Percentiles rank a stretch among this genome's conserved stretches.
phyloP scores from a whole-genome alignment of 2,113 vertebrate species.

The Spea multiplicata region DNA sequence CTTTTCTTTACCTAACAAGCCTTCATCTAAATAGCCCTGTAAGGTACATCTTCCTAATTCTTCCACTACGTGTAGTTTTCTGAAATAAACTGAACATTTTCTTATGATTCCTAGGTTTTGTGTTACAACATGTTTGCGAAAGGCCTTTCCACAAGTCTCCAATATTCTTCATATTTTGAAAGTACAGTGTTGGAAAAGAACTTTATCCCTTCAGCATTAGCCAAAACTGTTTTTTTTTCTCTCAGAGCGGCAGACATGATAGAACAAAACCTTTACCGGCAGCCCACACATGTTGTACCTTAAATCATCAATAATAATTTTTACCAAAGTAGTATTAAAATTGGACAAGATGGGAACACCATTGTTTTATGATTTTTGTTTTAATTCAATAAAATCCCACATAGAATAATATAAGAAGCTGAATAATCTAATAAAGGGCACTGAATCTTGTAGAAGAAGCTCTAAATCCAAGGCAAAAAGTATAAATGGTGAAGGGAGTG shows the following conservation, averaged over 20 bases:
- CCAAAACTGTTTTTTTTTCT: slow-evolving; percentile 44
- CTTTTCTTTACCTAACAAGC: no score
- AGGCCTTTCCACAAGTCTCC: slow-evolving; percentile 15
- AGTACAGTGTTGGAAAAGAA: slow-evolving; percentile 38
- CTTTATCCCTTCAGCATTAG: slow-evolving; percentile 36
- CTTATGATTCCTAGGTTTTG: slow-evolving; percentile 36
- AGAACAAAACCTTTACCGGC: slow-evolving; percentile 52
- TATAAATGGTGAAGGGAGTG: no score
- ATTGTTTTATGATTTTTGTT: background rate
- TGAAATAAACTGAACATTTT: background rate
- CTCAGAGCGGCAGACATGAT: slow-evolving; percentile 48
- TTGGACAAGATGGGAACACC: slow-evolving; percentile 6
- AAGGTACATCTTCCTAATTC: no score
- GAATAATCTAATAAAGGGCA: no score
- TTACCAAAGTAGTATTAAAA: slow-evolving; percentile 12
- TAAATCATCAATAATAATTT: slow-evolving; percentile 60
- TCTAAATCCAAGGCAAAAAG: no score
- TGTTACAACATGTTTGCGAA: slow-evolving; percentile 40
- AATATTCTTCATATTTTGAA: slow-evolving; percentile 13
- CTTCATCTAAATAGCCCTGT: no score
- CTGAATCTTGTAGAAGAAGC: no score
- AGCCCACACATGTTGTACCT: slow-evolving; percentile 50
- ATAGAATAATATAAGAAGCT: no score
- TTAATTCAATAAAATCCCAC: no score
- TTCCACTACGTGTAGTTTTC: no score